phyloP scores from a whole-genome alignment of 2,888 invertebrate genomes.

The Drosophila anomalata region DNA sequence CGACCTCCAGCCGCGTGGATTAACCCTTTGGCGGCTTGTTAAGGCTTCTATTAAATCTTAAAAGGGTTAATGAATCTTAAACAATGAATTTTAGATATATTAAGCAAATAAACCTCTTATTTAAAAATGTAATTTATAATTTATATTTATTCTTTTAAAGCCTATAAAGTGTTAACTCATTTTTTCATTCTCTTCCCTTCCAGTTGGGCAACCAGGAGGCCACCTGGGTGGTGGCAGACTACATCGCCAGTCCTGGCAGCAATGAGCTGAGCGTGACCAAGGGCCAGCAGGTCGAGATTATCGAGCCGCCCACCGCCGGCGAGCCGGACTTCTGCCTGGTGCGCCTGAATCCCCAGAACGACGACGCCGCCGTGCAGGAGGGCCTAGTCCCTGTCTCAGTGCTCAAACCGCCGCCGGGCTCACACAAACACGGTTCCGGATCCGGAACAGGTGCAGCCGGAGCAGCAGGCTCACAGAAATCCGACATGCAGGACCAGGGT shows the following conservation, averaged over 20 bases:
- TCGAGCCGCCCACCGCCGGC: constrained; percentile 89
- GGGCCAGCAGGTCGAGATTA: constrained; percentile 96
- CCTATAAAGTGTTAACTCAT: constrained; percentile 27
- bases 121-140: neutral
- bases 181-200: constrained; percentile 60
- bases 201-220: constrained; percentile 92
- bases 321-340: constrained; percentile 90
- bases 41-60: neutral
- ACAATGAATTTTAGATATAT: neutral
- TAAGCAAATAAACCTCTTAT: neutral
- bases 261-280: constrained; percentile 93
- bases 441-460: constrained; percentile 57
- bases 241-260: constrained; percentile 89
- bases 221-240: constrained; percentile 96
- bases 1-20: constrained; percentile 47
- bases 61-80: neutral
- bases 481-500: constrained; percentile 83
- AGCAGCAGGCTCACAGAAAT: constrained; percentile 68
- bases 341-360: constrained; percentile 86
- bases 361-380: constrained; percentile 87
- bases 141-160: neutral
- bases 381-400: constrained; percentile 92
- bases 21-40: constrained; percentile 26
- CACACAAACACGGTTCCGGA: constrained; percentile 82
- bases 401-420: constrained; percentile 89